phyloP scores from a whole-genome alignment of 2,797 vertebrate genomes.

The Carduelis carduelis region DNA sequence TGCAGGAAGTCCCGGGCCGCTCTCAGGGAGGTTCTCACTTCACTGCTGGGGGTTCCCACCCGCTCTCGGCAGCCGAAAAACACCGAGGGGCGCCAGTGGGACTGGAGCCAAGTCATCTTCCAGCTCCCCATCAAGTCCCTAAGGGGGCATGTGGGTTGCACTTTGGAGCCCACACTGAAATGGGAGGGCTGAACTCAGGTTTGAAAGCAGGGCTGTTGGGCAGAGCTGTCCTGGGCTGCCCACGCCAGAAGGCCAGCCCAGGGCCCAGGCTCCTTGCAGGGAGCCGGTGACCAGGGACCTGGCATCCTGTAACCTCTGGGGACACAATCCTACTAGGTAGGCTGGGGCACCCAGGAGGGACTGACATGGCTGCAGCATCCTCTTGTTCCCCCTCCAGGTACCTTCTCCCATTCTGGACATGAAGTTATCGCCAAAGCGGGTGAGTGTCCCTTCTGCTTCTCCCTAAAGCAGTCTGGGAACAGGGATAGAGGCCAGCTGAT shows the following conservation, averaged over 20 bases:
- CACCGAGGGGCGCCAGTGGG: neutral
- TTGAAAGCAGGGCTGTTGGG: neutral
- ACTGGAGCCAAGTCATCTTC: neutral
- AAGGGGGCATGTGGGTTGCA: fast-evolving
- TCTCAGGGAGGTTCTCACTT: fast-evolving
- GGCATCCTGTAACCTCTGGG: fast-evolving
- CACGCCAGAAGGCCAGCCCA: neutral
- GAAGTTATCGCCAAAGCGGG: constrained; percentile 84
- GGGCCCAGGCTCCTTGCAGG: neutral
- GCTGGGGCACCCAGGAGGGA: neutral
- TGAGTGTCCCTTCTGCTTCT: constrained; percentile 59
- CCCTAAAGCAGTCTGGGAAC: neutral
- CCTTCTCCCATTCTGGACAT: constrained; percentile 81
- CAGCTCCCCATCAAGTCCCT: neutral
- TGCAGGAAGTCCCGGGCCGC: neutral
- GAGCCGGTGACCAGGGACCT: neutral
- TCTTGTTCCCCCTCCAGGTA: constrained; percentile 60
- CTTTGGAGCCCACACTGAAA: neutral
- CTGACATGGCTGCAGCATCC: neutral
- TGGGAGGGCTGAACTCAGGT: neutral
- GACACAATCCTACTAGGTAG: neutral
- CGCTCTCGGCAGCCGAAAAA: neutral
- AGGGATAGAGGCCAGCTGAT: neutral
- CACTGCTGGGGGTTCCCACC: neutral
- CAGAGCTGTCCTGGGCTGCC: neutral